Evolutionary conservation across 2,888 invertebrate species (phyloP), one percentile per base, ranked within the genome.

Genomic region (Drosophila robusta): DNA sequence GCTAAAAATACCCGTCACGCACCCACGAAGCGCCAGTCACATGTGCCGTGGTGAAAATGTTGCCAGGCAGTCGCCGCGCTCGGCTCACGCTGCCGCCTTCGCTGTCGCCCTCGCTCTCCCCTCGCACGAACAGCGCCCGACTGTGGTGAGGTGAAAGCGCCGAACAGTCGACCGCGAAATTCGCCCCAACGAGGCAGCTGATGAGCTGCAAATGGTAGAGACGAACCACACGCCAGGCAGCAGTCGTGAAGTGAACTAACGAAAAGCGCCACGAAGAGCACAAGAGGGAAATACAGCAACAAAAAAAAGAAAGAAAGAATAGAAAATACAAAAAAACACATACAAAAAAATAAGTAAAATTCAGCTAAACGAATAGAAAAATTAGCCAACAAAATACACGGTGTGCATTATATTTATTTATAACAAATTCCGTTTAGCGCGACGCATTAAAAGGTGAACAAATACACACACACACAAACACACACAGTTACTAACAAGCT

Each of bases 141-240:
- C 22, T 18, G 49, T 44, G 54, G 16, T 57, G 76, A 65, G 73
- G 76, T 74, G 73, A 75, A 77, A 72, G 47, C 67, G 51, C 45
- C 38, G 72, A 41, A 61, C 76, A 86, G 86, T 85, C 86, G 86
- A 73, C 74, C 64, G 75, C 78, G 70, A 79, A 71, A 74, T 87
- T 87, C 72, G 84, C 88, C 83, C 76, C 86, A 80, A 76, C 86
- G 79, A 83, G 75, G 75, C 80, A 85, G 71, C 79, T 64, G 42
- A 26, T 26, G 26, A 75, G 73, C 67, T 75, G 56, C 63, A 71
- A 75, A 67, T 75, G 63, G 50, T 64, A 70, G 72, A 72, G 62
- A 75, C 64, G 65, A 63, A 61, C 60, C 55, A 70, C 54, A 65
- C 60, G 80, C 76, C 58, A 75, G 60, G 39, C 71, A 67, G 57